Conservation (phyloP, 2,113 vertebrate species). For the Rutilus rutilus region DNA sequence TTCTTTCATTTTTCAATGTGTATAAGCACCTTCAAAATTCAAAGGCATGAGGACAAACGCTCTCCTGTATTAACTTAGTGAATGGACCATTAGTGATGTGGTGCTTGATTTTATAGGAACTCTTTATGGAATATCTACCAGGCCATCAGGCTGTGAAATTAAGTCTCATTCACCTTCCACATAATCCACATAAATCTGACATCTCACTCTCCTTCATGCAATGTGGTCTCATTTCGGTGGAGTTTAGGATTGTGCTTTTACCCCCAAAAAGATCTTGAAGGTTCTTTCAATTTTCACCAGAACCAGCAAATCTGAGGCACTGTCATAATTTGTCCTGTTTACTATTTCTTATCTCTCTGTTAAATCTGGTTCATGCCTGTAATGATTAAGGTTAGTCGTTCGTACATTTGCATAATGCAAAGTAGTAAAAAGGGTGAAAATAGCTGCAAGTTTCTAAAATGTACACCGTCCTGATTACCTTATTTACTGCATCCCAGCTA, state of each 20-base stretch:
- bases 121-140: slow-evolving; percentile 53
- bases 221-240: not conserved
- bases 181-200: slow-evolving; percentile 44
- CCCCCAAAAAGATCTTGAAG: too few species aligned
- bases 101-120: slow-evolving; percentile 49
- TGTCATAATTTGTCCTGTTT: not conserved
- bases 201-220: not conserved
- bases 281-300: not conserved
- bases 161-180: slow-evolving; percentile 43
- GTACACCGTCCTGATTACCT: not conserved
- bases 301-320: not conserved
- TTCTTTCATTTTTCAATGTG: not conserved
- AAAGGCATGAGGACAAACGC: not conserved
- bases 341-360: not conserved
- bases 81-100: slow-evolving; percentile 52
- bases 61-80: slow-evolving; percentile 3
- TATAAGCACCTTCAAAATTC: not conserved
- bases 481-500: not conserved
- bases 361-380: not conserved
- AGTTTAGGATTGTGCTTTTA: slow-evolving; percentile 1
- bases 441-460: not conserved
- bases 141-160: slow-evolving; percentile 71
- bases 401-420: not conserved
- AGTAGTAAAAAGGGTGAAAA: not conserved
- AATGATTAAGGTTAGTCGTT: slow-evolving; percentile 10